Percentiles rank a stretch among this genome's conserved stretches.
phyloP scores from a whole-genome alignment of 2,888 invertebrate species.

The Zhuqinia jingwanae region DNA sequence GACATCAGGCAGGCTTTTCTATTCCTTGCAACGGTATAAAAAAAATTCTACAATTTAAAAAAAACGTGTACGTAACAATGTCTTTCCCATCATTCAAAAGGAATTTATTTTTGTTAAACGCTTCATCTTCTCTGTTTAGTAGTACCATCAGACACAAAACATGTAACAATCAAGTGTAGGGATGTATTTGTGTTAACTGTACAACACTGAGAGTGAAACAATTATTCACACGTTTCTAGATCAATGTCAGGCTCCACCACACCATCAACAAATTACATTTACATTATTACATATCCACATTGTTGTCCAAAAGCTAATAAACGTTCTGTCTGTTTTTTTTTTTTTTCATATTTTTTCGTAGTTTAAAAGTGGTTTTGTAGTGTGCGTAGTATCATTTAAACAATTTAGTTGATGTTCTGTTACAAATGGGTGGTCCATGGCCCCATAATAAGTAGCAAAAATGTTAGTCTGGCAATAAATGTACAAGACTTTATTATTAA shows the following conservation, averaged over 20 bases:
- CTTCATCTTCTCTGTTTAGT: constrained; percentile 35
- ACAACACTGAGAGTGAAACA: constrained; percentile 65
- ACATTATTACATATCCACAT: constrained; percentile 39
- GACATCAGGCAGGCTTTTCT: constrained; percentile 56
- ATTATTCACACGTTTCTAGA: constrained; percentile 68
- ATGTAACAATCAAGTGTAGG: constrained; percentile 56
- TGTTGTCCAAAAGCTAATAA: constrained; percentile 51
- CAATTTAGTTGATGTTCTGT: constrained; percentile 51
- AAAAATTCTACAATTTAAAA: not conserved
- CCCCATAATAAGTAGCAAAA: constrained; percentile 39
- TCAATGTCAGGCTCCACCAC: constrained; percentile 61
- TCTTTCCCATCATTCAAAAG: constrained; percentile 46
- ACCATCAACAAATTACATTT: not conserved
- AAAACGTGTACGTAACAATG: constrained; percentile 66
- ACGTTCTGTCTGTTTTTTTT: constrained; percentile 31
- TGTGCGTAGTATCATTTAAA: not conserved
- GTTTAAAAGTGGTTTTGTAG: constrained; percentile 18
- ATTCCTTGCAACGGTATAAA: constrained; percentile 11
- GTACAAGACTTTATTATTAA: no score
- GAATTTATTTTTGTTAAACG: constrained; percentile 43
- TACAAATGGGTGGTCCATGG: constrained; percentile 67
- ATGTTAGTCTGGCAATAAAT: not conserved
- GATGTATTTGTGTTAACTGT: no score
- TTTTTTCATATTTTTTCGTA: not conserved
- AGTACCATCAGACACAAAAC: constrained; percentile 12